Conservation (phyloP, 2,113 vertebrate genomes). For the Leiothrix lutea region DNA sequence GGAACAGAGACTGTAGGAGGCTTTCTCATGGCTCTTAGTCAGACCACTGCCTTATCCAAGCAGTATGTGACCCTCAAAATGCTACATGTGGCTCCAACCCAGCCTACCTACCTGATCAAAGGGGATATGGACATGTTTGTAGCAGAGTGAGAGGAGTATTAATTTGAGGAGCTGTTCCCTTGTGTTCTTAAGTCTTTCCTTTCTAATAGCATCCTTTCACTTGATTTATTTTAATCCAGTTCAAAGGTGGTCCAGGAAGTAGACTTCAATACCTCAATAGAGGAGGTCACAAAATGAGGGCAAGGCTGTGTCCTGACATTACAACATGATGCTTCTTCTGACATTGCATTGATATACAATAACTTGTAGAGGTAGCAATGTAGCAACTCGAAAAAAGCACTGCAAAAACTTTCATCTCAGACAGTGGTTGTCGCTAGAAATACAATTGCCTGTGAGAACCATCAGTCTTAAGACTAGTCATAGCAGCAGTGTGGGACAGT, state of each 20-base stretch:
- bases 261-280: neutral
- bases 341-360: neutral
- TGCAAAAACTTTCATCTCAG: neutral
- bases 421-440: neutral
- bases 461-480: neutral
- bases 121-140: neutral
- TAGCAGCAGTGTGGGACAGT: neutral
- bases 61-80: neutral
- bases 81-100: neutral
- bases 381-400: neutral
- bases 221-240: neutral
- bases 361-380: neutral
- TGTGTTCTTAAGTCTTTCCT: neutral
- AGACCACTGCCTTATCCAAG: neutral
- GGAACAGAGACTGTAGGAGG: slow-evolving; percentile 15
- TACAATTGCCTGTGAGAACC: neutral
- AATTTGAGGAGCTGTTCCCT: neutral
- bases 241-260: neutral
- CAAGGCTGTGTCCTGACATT: neutral
- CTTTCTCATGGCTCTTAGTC: slow-evolving; percentile 18
- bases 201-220: neutral
- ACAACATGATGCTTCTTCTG: neutral
- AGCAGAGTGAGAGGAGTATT: neutral
- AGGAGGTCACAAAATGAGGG: neutral
- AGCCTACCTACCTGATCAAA: neutral